A percentile compares a stretch with the other conserved stretches of the same genome.
Evolutionary conservation across 2,797 vertebrate genomes (phyloP).

Genomic region (Gadopsis marmoratus): DNA sequence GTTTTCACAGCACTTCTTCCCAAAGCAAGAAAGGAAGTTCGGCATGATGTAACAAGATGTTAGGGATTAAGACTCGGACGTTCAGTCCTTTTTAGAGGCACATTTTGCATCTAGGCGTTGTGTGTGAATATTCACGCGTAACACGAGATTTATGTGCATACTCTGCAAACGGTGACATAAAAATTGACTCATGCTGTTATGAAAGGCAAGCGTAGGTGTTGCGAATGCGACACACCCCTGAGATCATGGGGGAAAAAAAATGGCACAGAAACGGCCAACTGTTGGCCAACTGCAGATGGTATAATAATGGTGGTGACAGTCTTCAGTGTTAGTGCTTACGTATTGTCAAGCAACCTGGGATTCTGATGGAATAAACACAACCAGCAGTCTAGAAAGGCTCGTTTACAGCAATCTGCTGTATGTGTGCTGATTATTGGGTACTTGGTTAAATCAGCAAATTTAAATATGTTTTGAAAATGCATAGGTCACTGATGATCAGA

Average conservation of each 20-base stretch:
- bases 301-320: background rate
- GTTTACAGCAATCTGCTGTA: background rate
- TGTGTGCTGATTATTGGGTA: background rate
- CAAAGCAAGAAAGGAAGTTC: slow-evolving; percentile 7
- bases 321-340: background rate
- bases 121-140: too few species aligned
- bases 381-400: background rate
- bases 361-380: background rate
- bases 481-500: slow-evolving; percentile 1
- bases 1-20: background rate
- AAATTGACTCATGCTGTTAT: too few species aligned
- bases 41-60: background rate
- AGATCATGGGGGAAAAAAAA: too few species aligned
- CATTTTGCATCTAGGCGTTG: too few species aligned
- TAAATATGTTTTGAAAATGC: background rate
- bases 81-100: background rate
- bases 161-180: too few species aligned
- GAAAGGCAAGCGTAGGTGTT: too few species aligned
- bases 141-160: too few species aligned
- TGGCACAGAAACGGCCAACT: too few species aligned
- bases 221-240: too few species aligned
- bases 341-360: background rate
- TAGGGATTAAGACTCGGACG: background rate
- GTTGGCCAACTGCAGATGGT: too few species aligned
- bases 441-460: background rate